A percentile compares a stretch with the other conserved stretches of the same genome.
Evolutionary conservation across 2,113 vertebrate genomes (phyloP).

Genomic region (Aphyosemion australe): DNA sequence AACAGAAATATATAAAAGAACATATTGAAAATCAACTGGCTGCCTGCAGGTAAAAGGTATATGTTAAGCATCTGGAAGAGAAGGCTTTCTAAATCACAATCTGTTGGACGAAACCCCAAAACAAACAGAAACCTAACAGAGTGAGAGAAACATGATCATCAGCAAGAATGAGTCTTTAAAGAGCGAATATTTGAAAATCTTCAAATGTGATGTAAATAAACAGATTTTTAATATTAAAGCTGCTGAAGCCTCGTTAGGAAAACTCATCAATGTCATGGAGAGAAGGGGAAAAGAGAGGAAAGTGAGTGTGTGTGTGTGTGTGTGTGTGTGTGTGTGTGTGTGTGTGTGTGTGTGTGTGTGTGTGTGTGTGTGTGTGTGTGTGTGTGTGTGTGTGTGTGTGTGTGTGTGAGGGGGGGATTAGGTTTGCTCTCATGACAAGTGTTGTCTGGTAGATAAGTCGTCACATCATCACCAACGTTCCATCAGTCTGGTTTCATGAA

Average conservation of each 20-base stretch:
- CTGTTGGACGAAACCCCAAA: too few species aligned
- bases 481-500: too few species aligned
- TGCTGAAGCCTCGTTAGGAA: conserved; percentile 26
- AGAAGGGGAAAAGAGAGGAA: too few species aligned
- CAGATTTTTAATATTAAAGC: conserved; percentile 17
- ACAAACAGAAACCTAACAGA: too few species aligned
- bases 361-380: not conserved
- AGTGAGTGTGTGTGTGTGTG: not conserved
- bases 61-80: too few species aligned
- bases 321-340: conserved; percentile 3
- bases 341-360: conserved; percentile 1
- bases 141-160: conserved; percentile 8
- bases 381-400: conserved; percentile 3
- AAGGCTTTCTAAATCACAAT: too few species aligned
- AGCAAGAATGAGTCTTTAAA: conserved; percentile 4
- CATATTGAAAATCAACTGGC: too few species aligned
- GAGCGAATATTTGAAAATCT: conserved; percentile 10
- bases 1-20: too few species aligned
- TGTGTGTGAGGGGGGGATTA: conserved; percentile 3
- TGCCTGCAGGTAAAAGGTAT: too few species aligned
- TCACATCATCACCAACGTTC: too few species aligned
- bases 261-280: conserved; percentile 23
- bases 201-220: conserved; percentile 34
- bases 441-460: not conserved
- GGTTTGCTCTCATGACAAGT: conserved; percentile 9